Evolutionary conservation across 1,140 invertebrate genomes (phyloP).

Genomic region (Lepidurus packardi): DNA sequence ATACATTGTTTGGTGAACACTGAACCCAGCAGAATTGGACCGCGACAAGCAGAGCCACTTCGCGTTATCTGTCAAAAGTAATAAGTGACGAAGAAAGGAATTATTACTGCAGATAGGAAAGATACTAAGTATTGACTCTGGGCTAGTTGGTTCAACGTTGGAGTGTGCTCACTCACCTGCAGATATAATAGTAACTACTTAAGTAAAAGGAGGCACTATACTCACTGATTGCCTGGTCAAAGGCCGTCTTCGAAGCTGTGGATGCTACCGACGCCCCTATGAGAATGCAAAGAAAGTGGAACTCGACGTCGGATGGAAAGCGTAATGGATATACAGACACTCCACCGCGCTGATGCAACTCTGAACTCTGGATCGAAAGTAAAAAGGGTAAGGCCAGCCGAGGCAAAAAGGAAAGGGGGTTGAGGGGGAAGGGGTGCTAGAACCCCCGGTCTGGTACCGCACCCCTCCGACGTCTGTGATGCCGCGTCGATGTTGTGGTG

Average conservation of each 20-base stretch:
- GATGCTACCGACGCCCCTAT: neutral
- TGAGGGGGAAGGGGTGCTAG: neutral
- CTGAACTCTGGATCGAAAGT: too few species aligned
- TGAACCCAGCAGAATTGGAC: too few species aligned
- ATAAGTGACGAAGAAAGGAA: too few species aligned
- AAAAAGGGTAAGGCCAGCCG: neutral
- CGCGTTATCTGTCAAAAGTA: too few species aligned
- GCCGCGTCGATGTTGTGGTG: neutral
- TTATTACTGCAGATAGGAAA: too few species aligned
- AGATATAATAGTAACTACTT: neutral
- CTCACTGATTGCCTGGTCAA: neutral
- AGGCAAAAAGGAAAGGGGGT: neutral
- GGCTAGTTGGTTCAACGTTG: neutral
- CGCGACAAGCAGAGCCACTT: too few species aligned
- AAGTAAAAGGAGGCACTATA: neutral
- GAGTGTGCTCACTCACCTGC: neutral
- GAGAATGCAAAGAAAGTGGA: neutral
- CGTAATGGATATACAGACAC: slow-evolving; percentile 5
- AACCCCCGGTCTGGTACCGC: neutral
- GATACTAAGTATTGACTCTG: neutral
- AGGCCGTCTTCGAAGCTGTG: neutral
- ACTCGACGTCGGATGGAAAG: neutral
- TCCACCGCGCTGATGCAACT: neutral
- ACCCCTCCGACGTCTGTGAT: neutral
- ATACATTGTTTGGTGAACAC: too few species aligned